Conservation (phyloP, 1,140 invertebrate genomes). For the Limonius californicus region DNA sequence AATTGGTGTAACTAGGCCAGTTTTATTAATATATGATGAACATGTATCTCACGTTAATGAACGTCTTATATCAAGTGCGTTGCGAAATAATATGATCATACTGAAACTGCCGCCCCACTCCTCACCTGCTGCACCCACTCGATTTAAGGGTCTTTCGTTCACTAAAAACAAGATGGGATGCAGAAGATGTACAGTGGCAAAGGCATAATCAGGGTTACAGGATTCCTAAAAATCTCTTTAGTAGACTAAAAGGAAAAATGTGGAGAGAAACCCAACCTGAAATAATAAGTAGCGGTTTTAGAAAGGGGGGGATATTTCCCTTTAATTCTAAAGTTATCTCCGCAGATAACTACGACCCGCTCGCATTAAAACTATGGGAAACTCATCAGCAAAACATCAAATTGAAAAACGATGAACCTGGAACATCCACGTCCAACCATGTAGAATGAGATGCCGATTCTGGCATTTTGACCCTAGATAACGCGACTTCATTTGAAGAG, state of each 20-base stretch:
- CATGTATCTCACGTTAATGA: not conserved
- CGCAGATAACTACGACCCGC: too few relatives aligned
- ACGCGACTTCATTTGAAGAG: too few relatives aligned
- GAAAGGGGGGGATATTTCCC: too few relatives aligned
- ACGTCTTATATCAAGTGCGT: not conserved
- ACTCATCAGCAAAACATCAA: too few relatives aligned
- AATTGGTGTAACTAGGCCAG: not conserved
- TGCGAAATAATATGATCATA: not conserved
- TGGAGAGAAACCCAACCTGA: not conserved
- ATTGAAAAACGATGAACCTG: too few relatives aligned
- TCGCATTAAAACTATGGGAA: too few relatives aligned
- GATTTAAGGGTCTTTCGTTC: conserved; percentile 3
- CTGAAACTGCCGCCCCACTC: conserved; percentile 3
- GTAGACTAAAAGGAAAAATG: not conserved
- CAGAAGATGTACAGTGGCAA: not conserved
- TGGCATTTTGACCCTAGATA: too few relatives aligned
- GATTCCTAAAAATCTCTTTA: conserved; percentile 6
- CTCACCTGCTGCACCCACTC: not conserved
- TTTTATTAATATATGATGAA: conserved; percentile 10
- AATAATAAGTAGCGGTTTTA: not conserved
- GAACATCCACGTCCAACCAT: too few relatives aligned
- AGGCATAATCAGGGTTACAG: not conserved
- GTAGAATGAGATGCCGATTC: too few relatives aligned
- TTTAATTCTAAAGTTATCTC: too few relatives aligned
- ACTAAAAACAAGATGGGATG: not conserved